Evolutionary conservation across 2,113 vertebrate species (phyloP).

Genomic region (Apodemus sylvaticus): DNA sequence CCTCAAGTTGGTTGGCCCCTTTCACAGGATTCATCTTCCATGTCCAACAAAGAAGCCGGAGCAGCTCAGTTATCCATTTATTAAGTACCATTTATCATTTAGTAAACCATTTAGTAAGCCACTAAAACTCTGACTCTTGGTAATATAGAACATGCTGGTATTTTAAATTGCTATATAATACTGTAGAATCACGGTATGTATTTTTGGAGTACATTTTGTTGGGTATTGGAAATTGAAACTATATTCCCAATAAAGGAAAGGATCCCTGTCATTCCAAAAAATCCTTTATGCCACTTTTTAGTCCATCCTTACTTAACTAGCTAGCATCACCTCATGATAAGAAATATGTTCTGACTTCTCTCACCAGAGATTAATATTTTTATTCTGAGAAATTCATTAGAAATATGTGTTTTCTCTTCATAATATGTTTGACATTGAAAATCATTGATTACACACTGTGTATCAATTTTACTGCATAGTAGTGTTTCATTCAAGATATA

Average conservation of each 20-base stretch:
- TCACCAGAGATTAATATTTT: background rate
- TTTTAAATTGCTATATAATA: background rate
- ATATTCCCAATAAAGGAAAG: background rate
- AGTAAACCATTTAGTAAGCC: no score
- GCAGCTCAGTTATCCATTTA: background rate
- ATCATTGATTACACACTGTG: background rate
- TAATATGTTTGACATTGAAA: background rate
- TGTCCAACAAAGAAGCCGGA: no score
- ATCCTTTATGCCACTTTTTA: background rate
- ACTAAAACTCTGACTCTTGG: background rate
- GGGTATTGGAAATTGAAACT: background rate
- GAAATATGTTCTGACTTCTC: background rate
- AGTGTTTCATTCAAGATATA: background rate
- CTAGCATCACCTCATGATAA: background rate
- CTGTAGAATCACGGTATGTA: background rate
- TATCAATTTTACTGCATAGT: background rate
- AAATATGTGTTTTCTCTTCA: no score
- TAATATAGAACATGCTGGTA: background rate
- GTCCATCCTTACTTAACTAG: background rate
- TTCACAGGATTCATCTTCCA: background rate
- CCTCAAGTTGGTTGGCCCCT: fast-evolving
- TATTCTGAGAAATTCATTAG: background rate
- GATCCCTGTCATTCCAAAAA: background rate
- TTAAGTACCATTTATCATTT: background rate
- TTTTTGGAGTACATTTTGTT: background rate